Evolutionary conservation across 2,888 invertebrate species (phyloP), one percentile per base, ranked within the genome.

Genomic region (Eudemis profundana): DNA sequence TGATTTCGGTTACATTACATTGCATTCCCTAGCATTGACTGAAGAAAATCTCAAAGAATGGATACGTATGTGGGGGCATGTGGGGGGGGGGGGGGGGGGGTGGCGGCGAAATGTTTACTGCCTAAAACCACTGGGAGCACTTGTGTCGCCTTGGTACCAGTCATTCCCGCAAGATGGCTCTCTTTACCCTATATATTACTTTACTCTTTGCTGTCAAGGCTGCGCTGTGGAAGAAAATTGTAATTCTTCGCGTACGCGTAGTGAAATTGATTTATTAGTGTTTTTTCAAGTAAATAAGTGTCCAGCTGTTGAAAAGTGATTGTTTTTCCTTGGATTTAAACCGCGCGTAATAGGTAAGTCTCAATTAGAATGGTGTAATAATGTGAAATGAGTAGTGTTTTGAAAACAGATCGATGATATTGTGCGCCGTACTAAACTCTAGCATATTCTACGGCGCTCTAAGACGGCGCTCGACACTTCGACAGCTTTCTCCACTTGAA

Each of bases 381-480:
- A 36, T 14, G 15, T 14, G 53, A 61, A 53, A 49, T 46, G 53
- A 66, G 19, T 69, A 68, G 53, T 75, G 69, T 69, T 61, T 69
- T 69, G 66, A 69, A 74, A 77, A 79, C 75, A 78, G 78, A 85
- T 86, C 83, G 85, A 85, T 86, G 68, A 74, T 70, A 72, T 77
- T 72, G 79, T 84, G 80, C 86, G 82, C 80, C 84, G 81, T 78
- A 23, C 23, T 23, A 61, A 21, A 57, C 33, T 61, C 68, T 61
- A 50, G 65, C 14, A 47, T 47, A 29, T 60, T 65, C 65, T 14
- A 65, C 74, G 74, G 76, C 69, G 77, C 14, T 44, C 40, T 17
- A n/a, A n/a, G n/a, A n/a, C n/a, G n/a, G n/a, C n/a, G n/a, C n/a
- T n/a, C n/a, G n/a, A n/a, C n/a, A n/a, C n/a, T n/a, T n/a, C n/a